Conservation (phyloP, 2,888 invertebrate genomes). For the Hemithea aestivaria region DNA sequence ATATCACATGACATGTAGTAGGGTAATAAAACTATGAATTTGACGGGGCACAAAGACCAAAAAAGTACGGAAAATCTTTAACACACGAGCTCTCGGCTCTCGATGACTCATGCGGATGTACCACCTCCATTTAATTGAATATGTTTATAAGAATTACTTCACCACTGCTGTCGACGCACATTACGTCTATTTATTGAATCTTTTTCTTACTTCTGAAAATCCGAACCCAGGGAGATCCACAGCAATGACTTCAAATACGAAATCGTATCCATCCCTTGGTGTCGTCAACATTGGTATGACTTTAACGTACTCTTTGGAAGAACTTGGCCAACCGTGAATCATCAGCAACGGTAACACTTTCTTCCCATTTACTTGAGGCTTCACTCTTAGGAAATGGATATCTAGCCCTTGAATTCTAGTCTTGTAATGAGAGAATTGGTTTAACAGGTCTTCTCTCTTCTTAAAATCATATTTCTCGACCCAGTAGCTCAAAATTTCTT, state of each 20-base stretch:
- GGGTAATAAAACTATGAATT: too few relatives aligned
- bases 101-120: too few relatives aligned
- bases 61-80: too few relatives aligned
- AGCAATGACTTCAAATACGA: constrained; percentile 83
- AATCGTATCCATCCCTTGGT: constrained; percentile 73
- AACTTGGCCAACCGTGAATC: constrained; percentile 94
- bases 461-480: constrained; percentile 82
- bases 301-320: constrained; percentile 88
- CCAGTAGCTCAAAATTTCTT: constrained; percentile 88
- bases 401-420: constrained; percentile 86
- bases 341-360: constrained; percentile 82
- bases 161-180: too few relatives aligned
- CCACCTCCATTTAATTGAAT: too few relatives aligned
- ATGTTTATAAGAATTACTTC: too few relatives aligned
- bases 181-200: too few relatives aligned
- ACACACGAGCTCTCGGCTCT: too few relatives aligned
- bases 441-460: constrained; percentile 82
- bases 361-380: constrained; percentile 59
- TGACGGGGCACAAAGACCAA: too few relatives aligned
- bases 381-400: constrained; percentile 87
- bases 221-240: constrained; percentile 86
- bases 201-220: constrained; percentile 80
- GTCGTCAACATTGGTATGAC: constrained; percentile 83
- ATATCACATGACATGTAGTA: too few relatives aligned
- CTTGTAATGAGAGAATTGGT: constrained; percentile 85